phyloP scores from a whole-genome alignment of 2,888 invertebrate genomes.

The Hofmannophila pseudospretella region DNA sequence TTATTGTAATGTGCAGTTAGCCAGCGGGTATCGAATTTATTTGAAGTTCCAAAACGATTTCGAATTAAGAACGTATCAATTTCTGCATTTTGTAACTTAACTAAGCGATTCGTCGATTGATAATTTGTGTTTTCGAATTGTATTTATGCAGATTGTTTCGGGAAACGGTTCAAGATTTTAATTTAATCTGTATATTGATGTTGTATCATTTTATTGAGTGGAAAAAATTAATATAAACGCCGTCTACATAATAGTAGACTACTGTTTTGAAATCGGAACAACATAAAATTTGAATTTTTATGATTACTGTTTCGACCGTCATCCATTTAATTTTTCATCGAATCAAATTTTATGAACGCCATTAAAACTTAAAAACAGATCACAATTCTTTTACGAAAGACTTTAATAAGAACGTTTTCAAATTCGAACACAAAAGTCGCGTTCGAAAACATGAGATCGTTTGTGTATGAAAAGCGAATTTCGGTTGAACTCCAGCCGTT shows the following conservation, averaged over 20 bases:
- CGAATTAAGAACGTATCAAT: conserved; percentile 53
- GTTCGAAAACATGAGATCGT: conserved; percentile 1
- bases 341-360: background rate
- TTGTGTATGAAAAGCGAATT: conserved; percentile 1
- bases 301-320: conserved; percentile 9
- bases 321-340: background rate
- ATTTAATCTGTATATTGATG: conserved; percentile 23
- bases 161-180: no score
- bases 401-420: background rate
- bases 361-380: background rate
- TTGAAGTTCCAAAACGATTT: conserved; percentile 42
- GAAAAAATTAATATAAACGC: conserved; percentile 22
- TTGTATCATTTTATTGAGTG: conserved; percentile 24
- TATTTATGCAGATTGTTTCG: conserved; percentile 36
- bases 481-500: background rate
- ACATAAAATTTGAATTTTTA: conserved; percentile 22
- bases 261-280: conserved; percentile 35
- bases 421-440: background rate
- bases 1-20: conserved; percentile 37
- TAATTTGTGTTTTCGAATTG: conserved; percentile 24
- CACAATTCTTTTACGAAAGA: background rate
- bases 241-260: conserved; percentile 36
- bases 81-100: conserved; percentile 35
- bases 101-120: conserved; percentile 19
- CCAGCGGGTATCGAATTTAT: conserved; percentile 29